phyloP scores from a whole-genome alignment of 2,113 vertebrate genomes.

The Pluvialis apricaria region DNA sequence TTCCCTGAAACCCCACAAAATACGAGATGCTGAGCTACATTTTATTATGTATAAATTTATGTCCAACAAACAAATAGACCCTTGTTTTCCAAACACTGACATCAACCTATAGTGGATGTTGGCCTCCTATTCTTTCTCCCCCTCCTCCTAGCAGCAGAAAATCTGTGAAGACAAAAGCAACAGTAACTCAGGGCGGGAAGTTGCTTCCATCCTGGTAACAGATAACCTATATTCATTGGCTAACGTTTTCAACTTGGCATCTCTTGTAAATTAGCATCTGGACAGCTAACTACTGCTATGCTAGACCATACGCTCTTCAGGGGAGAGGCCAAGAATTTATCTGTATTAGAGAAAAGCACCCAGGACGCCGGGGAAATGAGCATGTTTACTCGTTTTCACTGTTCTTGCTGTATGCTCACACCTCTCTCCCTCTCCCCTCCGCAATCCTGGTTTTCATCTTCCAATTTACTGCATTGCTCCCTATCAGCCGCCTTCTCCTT shows the following conservation, averaged over 20 bases:
- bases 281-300: neutral
- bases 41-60: neutral
- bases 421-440: neutral
- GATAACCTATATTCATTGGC: neutral
- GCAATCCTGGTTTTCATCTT: neutral
- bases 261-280: neutral
- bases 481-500: conserved; percentile 27
- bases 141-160: neutral
- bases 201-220: neutral
- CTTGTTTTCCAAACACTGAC: neutral
- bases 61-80: neutral
- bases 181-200: neutral
- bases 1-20: neutral
- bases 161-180: neutral
- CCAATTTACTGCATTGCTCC: conserved; percentile 34
- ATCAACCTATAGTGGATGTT: neutral
- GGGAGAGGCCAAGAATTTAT: neutral
- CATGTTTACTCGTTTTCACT: neutral
- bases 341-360: neutral
- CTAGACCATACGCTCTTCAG: neutral
- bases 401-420: neutral
- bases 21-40: neutral
- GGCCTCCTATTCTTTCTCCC: neutral
- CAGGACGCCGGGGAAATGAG: neutral
- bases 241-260: neutral